These are phyloP conservation scores for Pachycephala philippinensis DNA, from an alignment of 2,113 vertebrate genomes.

Conservation along the genomic window DNA sequence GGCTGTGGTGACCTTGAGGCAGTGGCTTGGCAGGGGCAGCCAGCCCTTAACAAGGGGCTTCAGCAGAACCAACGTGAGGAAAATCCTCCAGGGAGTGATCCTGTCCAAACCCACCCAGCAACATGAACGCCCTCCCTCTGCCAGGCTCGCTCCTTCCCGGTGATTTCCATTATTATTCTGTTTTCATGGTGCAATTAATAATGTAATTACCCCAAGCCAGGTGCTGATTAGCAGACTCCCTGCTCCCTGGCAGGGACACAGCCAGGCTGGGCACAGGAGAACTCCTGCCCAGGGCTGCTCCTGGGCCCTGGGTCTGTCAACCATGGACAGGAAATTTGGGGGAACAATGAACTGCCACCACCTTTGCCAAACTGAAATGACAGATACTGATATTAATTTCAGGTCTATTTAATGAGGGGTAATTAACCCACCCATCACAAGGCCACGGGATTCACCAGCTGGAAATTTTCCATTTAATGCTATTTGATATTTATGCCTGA, in stretches of 20 bases:
- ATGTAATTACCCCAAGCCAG: neutral
- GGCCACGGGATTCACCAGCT: neutral
- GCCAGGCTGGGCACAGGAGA: neutral
- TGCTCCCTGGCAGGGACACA: neutral
- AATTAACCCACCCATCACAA: neutral
- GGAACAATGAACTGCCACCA: neutral
- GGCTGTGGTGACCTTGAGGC: neutral
- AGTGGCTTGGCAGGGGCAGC: neutral
- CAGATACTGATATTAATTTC: neutral
- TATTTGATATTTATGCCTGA: neutral
- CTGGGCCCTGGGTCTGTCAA: neutral
- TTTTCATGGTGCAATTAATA: slow-evolving; percentile 15
- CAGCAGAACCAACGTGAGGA: neutral
- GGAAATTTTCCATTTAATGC: neutral
- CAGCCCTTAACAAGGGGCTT: neutral
- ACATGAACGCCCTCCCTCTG: neutral
- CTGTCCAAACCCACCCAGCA: neutral
- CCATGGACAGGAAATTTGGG: neutral
- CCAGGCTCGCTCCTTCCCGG: neutral
- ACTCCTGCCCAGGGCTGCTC: neutral
- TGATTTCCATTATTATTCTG: neutral
- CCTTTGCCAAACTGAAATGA: neutral
- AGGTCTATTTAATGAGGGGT: neutral
- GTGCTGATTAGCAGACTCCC: neutral
- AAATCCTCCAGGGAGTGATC: neutral